A percentile compares a stretch with the other conserved stretches of the same genome.
Evolutionary conservation across 2,797 vertebrate species (phyloP).

Genomic region (Anguilla anguilla): DNA sequence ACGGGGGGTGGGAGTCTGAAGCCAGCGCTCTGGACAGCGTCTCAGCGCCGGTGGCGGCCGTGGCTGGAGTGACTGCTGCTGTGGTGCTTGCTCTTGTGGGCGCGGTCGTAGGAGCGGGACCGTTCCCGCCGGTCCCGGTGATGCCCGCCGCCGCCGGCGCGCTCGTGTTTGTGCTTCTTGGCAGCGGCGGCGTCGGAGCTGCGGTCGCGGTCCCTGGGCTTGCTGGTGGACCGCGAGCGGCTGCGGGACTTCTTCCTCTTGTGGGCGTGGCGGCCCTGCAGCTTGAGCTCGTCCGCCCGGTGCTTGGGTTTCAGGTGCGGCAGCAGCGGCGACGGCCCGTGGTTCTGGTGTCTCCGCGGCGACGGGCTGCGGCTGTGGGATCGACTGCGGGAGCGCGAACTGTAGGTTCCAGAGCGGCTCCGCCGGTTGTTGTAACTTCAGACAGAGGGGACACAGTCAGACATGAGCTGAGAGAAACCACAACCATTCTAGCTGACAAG

Average conservation of each 20-base stretch:
- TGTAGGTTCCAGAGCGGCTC: slow-evolving; percentile 95
- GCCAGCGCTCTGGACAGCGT: background rate
- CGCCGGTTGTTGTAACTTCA: slow-evolving; percentile 91
- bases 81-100: slow-evolving; percentile 96
- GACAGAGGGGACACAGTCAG: background rate
- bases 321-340: slow-evolving; percentile 83
- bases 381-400: slow-evolving; percentile 90
- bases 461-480: background rate
- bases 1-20: background rate
- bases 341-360: slow-evolving; percentile 85
- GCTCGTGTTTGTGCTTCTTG: slow-evolving; percentile 96
- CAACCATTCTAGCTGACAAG: slow-evolving; percentile 24
- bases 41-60: slow-evolving; percentile 87
- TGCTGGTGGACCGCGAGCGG: slow-evolving; percentile 85
- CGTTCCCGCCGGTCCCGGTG: slow-evolving; percentile 90
- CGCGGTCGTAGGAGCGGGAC: slow-evolving; percentile 89
- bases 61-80: slow-evolving; percentile 86
- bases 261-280: slow-evolving; percentile 84
- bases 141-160: slow-evolving; percentile 63
- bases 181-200: slow-evolving; percentile 78
- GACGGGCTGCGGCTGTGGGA: slow-evolving; percentile 94
- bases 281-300: slow-evolving; percentile 85
- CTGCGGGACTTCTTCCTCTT: slow-evolving; percentile 89
- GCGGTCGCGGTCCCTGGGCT: slow-evolving; percentile 81
- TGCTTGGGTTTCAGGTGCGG: slow-evolving; percentile 90